Evolutionary conservation across 2,888 invertebrate species (phyloP).

Genomic region (Coleophora flavipennella): DNA sequence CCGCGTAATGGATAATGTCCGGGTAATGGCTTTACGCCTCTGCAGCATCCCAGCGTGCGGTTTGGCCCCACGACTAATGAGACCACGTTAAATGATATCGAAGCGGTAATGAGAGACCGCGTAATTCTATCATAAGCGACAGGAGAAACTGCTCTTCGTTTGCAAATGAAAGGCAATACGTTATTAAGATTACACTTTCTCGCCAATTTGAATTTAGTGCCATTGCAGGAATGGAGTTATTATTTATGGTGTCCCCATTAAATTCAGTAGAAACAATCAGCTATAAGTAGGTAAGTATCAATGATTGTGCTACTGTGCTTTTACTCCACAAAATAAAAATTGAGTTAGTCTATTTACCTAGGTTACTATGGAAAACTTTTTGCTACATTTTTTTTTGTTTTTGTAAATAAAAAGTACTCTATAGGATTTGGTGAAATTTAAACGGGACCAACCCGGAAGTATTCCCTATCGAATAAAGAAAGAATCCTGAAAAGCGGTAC

Average conservation of each 20-base stretch:
- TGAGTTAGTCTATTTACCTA: too few species aligned
- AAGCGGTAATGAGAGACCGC: conserved; percentile 45
- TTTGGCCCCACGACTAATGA: conserved; percentile 38
- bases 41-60: conserved; percentile 17
- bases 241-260: conserved; percentile 22
- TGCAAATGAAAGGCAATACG: conserved; percentile 57
- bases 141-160: conserved; percentile 53
- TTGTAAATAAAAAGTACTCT: too few species aligned
- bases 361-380: too few species aligned
- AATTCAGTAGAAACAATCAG: conserved; percentile 8
- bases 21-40: conserved; percentile 26
- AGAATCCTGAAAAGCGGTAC: too few species aligned
- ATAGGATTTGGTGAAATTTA: too few species aligned
- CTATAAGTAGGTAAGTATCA: too few species aligned
- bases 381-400: too few species aligned
- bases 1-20: conserved; percentile 1
- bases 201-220: conserved; percentile 37
- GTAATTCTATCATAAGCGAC: conserved; percentile 58
- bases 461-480: too few species aligned
- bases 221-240: too few species aligned
- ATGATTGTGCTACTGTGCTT: too few species aligned
- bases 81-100: conserved; percentile 43
- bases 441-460: too few species aligned
- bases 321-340: too few species aligned
- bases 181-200: conserved; percentile 48